Conservation (phyloP, 2,797 vertebrate species). For the Enteromius paludinosus region DNA sequence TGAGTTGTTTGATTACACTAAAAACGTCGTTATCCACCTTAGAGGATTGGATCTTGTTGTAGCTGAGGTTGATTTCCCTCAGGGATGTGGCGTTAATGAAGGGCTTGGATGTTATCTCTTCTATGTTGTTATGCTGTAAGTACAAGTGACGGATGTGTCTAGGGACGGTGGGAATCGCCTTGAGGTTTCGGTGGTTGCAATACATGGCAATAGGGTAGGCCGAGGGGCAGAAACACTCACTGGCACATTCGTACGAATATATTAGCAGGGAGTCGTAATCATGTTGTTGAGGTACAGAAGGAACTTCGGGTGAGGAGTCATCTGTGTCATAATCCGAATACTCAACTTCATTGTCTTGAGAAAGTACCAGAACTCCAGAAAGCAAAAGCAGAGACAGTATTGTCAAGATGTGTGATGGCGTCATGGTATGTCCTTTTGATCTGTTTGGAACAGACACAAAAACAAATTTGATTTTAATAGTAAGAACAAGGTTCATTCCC, state of each 20-base stretch:
- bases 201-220: slow-evolving; percentile 81
- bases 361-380: slow-evolving; percentile 65
- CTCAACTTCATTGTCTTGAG: slow-evolving; percentile 76
- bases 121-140: slow-evolving; percentile 80
- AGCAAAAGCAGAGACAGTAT: slow-evolving; percentile 67
- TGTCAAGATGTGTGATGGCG: slow-evolving; percentile 53
- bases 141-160: slow-evolving; percentile 77
- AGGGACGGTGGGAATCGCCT: slow-evolving; percentile 77
- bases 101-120: slow-evolving; percentile 72
- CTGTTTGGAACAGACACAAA: slow-evolving; percentile 63
- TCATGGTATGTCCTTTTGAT: slow-evolving; percentile 64
- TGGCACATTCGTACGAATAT: slow-evolving; percentile 68
- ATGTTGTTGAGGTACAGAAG: slow-evolving; percentile 61
- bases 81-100: slow-evolving; percentile 78
- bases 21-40: slow-evolving; percentile 76
- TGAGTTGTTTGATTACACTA: slow-evolving; percentile 72
- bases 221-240: slow-evolving; percentile 80
- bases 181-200: slow-evolving; percentile 80
- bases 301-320: slow-evolving; percentile 51
- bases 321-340: slow-evolving; percentile 60
- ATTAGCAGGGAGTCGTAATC: slow-evolving; percentile 57
- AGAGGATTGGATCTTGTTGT: slow-evolving; percentile 81
- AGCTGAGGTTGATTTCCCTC: slow-evolving; percentile 80
- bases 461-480: slow-evolving; percentile 37
- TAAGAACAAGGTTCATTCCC: background rate